Conservation (phyloP, 2,113 vertebrate genomes). For the Baryphthengus martii region DNA sequence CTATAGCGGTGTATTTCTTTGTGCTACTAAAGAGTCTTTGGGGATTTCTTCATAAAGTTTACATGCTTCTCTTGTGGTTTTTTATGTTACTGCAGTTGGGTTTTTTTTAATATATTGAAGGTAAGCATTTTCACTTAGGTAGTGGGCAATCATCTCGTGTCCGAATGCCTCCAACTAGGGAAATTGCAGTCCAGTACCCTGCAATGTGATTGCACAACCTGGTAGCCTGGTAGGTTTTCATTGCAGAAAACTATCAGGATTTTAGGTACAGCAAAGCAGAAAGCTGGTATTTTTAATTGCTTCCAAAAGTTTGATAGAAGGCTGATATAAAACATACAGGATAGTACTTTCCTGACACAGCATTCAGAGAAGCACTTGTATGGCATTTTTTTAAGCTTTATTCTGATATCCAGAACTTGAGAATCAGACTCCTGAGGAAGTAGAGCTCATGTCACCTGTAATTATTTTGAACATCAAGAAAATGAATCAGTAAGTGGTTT, state of each 20-base stretch:
- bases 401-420: background rate
- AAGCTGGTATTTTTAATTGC: background rate
- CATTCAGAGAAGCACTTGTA: background rate
- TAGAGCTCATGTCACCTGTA: background rate
- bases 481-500: background rate
- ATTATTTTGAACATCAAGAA: background rate
- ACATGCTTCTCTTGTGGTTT: background rate
- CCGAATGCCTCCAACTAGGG: no score
- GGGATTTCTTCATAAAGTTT: background rate
- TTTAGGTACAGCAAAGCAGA: background rate
- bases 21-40: background rate
- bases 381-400: background rate
- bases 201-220: background rate
- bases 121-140: background rate
- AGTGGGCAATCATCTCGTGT: background rate
- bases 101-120: background rate
- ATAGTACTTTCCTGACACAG: background rate
- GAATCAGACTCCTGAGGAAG: background rate
- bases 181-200: background rate
- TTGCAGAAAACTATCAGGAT: background rate
- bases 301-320: background rate
- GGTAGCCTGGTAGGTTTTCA: background rate
- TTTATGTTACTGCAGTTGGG: no score
- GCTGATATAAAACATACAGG: background rate
- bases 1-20: background rate